phyloP scores from a whole-genome alignment of 2,888 invertebrate species.

The Drosophila subquinaria region DNA sequence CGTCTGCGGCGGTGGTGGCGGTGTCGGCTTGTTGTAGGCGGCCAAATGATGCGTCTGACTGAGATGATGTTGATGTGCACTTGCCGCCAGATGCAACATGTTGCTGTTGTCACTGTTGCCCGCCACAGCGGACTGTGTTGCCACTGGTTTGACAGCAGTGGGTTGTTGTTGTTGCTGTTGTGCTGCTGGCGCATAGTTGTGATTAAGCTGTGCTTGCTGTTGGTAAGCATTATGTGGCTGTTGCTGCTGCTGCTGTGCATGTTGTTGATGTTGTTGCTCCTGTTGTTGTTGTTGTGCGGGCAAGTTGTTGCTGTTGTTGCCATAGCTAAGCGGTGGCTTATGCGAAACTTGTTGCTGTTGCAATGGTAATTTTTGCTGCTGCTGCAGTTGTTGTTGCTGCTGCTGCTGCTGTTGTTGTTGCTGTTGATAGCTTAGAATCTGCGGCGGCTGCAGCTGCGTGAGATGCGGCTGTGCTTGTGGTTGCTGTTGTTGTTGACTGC shows the following conservation, averaged over 20 bases:
- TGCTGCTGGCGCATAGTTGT: slow-evolving; percentile 41
- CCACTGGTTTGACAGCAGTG: slow-evolving; percentile 53
- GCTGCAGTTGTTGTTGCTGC: slow-evolving; percentile 54
- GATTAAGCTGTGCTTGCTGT: slow-evolving; percentile 58
- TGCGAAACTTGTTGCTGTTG: slow-evolving; percentile 58
- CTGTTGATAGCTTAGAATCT: slow-evolving; percentile 57
- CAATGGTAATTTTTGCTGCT: slow-evolving; percentile 35
- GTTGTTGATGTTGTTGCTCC: slow-evolving; percentile 48
- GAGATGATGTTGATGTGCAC: slow-evolving; percentile 78
- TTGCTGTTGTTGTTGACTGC: slow-evolving; percentile 53
- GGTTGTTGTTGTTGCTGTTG: slow-evolving; percentile 52
- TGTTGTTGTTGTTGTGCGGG: slow-evolving; percentile 44
- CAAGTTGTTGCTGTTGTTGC: slow-evolving; percentile 42
- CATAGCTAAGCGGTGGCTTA: slow-evolving; percentile 48
- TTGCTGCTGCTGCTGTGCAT: slow-evolving; percentile 26
- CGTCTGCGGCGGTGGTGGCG: slow-evolving; percentile 80
- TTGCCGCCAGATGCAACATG: slow-evolving; percentile 69
- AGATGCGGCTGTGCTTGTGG: slow-evolving; percentile 69
- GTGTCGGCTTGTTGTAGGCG: slow-evolving; percentile 83
- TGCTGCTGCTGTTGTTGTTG: slow-evolving; percentile 55
- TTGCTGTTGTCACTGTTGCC: slow-evolving; percentile 58
- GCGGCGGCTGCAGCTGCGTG: slow-evolving; percentile 61
- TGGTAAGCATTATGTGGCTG: slow-evolving; percentile 49
- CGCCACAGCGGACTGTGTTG: slow-evolving; percentile 47
- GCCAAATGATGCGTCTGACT: slow-evolving; percentile 83